A percentile compares a stretch with the other conserved stretches of the same genome.
Evolutionary conservation across 2,888 invertebrate genomes (phyloP).

Genomic region (Leptinotarsa juncta): DNA sequence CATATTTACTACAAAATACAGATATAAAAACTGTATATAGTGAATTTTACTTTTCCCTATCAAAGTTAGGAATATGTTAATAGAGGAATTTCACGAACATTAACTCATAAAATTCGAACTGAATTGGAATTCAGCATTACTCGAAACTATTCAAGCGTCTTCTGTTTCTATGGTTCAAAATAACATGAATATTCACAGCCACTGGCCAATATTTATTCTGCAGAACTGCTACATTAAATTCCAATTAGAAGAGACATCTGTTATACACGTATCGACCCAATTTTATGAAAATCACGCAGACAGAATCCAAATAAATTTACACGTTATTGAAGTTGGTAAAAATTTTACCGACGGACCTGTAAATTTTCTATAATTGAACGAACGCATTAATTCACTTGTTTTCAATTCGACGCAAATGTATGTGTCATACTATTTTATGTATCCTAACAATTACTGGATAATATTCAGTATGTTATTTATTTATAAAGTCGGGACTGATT

Average conservation of each 20-base stretch:
- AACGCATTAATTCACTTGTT: conserved; percentile 24
- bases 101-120: background rate
- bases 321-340: conserved; percentile 36
- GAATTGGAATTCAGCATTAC: background rate
- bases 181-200: conserved; percentile 36
- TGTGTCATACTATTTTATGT: conserved; percentile 14
- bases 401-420: conserved; percentile 19
- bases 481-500: conserved; percentile 15
- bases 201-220: conserved; percentile 33
- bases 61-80: no score
- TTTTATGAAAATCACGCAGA: conserved; percentile 37
- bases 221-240: conserved; percentile 38
- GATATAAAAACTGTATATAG: no score
- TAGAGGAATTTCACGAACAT: no score
- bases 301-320: conserved; percentile 34
- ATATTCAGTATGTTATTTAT: conserved; percentile 25
- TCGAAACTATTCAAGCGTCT: conserved; percentile 12
- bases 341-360: conserved; percentile 27
- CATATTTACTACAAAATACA: no score
- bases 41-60: no score
- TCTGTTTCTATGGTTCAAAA: conserved; percentile 21
- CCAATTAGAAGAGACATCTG: conserved; percentile 39
- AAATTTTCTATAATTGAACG: conserved; percentile 20
- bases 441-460: conserved; percentile 1
- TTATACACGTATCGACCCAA: conserved; percentile 40